A percentile compares a stretch with the other conserved stretches of the same genome.
These are phyloP conservation scores for Chirona hameri DNA, from an alignment of 2,888 invertebrate species.

Conservation along the genomic window DNA sequence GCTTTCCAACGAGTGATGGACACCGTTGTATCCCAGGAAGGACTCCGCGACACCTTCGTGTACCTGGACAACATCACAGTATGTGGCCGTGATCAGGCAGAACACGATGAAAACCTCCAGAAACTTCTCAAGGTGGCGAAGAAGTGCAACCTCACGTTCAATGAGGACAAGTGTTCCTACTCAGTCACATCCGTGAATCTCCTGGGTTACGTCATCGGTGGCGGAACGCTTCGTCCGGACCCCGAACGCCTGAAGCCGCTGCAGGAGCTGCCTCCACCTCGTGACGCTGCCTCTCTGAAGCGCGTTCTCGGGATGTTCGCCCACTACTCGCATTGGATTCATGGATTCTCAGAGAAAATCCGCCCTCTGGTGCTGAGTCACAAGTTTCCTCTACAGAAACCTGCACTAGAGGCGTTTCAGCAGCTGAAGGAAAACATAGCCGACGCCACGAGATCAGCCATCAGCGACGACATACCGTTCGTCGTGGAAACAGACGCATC, in stretches of 20 bases:
- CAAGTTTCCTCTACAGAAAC: too few relatives aligned
- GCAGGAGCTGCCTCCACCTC: too few relatives aligned
- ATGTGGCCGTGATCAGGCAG: neutral
- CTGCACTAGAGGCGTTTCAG: too few relatives aligned
- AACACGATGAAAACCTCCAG: neutral
- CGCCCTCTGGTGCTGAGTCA: neutral
- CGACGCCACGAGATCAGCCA: too few relatives aligned
- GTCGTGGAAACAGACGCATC: too few relatives aligned
- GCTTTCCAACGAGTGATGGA: slow-evolving; percentile 7
- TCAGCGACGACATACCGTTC: too few relatives aligned
- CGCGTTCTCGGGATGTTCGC: too few relatives aligned
- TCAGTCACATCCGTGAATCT: slow-evolving; percentile 4
- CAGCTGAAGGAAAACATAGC: too few relatives aligned
- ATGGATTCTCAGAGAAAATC: neutral
- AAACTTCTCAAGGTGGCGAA: neutral
- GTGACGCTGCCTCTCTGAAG: too few relatives aligned
- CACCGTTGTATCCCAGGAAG: neutral
- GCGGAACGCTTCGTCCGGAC: neutral
- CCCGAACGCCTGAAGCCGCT: neutral
- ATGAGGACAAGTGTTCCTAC: slow-evolving; percentile 23
- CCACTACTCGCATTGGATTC: too few relatives aligned
- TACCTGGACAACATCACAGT: slow-evolving; percentile 26
- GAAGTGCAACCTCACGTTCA: neutral
- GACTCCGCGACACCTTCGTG: slow-evolving; percentile 7
- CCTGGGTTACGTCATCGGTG: neutral